Base-by-base conservation (phyloP, 2,888 invertebrate genomes). In the Drosophila multiciliata region DNA sequence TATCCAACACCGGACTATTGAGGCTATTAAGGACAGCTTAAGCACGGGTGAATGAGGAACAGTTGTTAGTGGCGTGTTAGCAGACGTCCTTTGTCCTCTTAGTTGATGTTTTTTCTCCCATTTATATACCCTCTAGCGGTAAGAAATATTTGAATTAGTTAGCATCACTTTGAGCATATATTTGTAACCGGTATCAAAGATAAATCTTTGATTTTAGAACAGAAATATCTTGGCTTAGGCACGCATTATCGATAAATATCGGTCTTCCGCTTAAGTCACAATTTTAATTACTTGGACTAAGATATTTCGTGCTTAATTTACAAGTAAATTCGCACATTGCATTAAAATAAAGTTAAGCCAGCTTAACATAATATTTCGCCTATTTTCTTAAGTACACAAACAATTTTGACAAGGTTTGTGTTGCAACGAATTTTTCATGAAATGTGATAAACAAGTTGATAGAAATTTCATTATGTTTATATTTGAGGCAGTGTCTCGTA, bases 1-100 rank as follows among this genome's bases (percentile, higher is more conserved):
- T 76, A 38, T 45, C 60, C 17, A 17, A 69, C 45, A 54, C 59
- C n/a, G 45, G 17, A 71, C 29, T 29, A 55, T 49, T n/a, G 69
- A 52, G 33, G 36, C 60, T 53, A 45, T 49, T 20, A 20, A 50
- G 40, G 23, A 15, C 26, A 12, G 11, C 40, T 32, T 23, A 15
- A 26, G 15, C n/a, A 26, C 11, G 38, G 20, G 9, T 32, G 15
- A 17, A 32, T 23, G 38, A 17, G 15, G 15, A 33, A 9, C 15
- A 49, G 8, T 12, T 38, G 26, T 9, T 29, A 32, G 40, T 26
- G 33, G 67, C 67, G 35, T 50, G 69, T 57, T 57, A 4, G 62
- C 33, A 26, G n/a, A 9, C 32, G 42, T 67, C 67, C 69, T 67
- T 67, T 55, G 26, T 55, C 67, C 40, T 17, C 33, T 29, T n/a